These are phyloP conservation scores for Ellobium chinense DNA, from an alignment of 2,888 invertebrate species.

Conservation along the genomic window DNA sequence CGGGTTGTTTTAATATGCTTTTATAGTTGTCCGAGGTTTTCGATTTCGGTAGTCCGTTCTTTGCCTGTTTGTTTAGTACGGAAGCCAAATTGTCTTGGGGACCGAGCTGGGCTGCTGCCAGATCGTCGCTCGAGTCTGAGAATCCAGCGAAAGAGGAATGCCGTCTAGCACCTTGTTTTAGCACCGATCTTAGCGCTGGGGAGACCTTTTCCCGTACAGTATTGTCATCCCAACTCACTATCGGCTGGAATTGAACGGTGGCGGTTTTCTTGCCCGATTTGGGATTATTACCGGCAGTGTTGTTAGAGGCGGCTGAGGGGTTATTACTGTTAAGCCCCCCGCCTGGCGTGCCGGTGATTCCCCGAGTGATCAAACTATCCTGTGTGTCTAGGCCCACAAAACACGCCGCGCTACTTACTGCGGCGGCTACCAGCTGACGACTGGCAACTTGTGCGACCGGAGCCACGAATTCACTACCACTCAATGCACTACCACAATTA, in stretches of 20 bases:
- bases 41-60: constrained; percentile 40
- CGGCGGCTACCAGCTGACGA: constrained; percentile 41
- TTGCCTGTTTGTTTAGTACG: constrained; percentile 17
- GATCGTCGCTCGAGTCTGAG: constrained; percentile 27
- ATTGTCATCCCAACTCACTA: constrained; percentile 43
- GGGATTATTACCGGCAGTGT: neutral
- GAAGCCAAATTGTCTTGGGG: neutral
- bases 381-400: constrained; percentile 22
- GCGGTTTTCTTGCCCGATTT: constrained; percentile 31
- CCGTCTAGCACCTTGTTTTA: constrained; percentile 39
- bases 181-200: constrained; percentile 37
- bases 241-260: constrained; percentile 43
- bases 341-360: neutral
- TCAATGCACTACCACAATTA: constrained; percentile 2
- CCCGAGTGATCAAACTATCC: constrained; percentile 10
- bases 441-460: constrained; percentile 41
- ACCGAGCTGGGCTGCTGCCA: neutral
- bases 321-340: neutral
- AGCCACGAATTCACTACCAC: constrained; percentile 36
- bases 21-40: constrained; percentile 42
- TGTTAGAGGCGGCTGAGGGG: neutral
- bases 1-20: constrained; percentile 38
- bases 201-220: constrained; percentile 11
- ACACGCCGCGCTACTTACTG: constrained; percentile 38
- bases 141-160: constrained; percentile 47